Base-by-base conservation (phyloP, 2,797 vertebrate species). In the Coregonus ussuriensis region DNA sequence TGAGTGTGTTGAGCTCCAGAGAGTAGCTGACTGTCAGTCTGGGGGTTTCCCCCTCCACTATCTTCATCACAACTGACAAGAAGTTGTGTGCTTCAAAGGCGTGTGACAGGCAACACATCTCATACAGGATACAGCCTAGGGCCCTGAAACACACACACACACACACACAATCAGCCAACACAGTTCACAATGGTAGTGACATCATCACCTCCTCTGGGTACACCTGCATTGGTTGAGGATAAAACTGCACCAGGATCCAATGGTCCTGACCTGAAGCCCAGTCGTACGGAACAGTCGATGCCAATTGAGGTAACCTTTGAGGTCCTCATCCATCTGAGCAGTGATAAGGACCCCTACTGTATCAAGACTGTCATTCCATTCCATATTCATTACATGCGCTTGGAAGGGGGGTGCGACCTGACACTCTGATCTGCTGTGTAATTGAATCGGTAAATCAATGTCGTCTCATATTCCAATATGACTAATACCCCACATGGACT, bases 41-140 rank as follows among this genome's bases (percentile, higher is more conserved):
- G 6, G 96, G 95, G 7, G 93, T 94, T 68, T 91, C 81, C 0
- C 95, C 94, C 77, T 97, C 94, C 37, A 96, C 92, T 69, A 96
- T 96, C 89, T 94, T 96, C 86, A 94, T 84, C 81, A 95, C 89
- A 16, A 96, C 90, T 0, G 95, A 93, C 78, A 96, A 90, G 91
- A 97, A 96, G 87, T 85, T 96, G 71, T 94, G 94, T n/a, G 93
- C 96, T 67, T 89, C 81, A 85, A 97, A 97, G 15, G 95, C 94
- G 3, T 94, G 95, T 73, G 84, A 87, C 93, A 97, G 87, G 77
- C 94, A 94, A 84, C 93, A 95, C 85, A 95, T 91, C 84, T 95
- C 94, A n/a, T 94, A 94, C 25, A 95, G 88, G 88, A 95, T 89
- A 77, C 94, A 95, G 0, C 93, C 94, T 83, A 95, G 82, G 54